phyloP scores from a whole-genome alignment of 2,888 invertebrate species.

The Hirtodrosophila alboralis region DNA sequence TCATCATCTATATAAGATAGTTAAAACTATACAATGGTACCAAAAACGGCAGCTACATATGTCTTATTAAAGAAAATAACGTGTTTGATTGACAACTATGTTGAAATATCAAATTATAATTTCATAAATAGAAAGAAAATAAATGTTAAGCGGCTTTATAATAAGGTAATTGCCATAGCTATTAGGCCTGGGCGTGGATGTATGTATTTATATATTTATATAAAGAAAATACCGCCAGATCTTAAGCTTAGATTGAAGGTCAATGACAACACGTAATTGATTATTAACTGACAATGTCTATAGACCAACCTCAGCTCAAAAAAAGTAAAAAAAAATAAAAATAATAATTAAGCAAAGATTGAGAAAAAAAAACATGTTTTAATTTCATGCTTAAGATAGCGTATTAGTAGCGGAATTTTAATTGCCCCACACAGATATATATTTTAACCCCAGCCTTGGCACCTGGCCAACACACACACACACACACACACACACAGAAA shows the following conservation, averaged over 20 bases:
- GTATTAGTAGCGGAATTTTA: conserved; percentile 69
- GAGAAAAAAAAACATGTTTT: conserved; percentile 74
- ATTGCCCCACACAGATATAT: too few relatives aligned
- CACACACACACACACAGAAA: conserved; percentile 21
- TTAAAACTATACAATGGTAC: conserved; percentile 39
- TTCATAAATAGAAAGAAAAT: conserved; percentile 68
- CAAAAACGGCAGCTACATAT: conserved; percentile 37
- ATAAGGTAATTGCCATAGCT: conserved; percentile 74
- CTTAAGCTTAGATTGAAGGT: conserved; percentile 67
- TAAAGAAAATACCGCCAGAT: conserved; percentile 38
- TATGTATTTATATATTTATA: conserved; percentile 2
- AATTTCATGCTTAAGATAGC: conserved; percentile 78
- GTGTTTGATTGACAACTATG: conserved; percentile 78
- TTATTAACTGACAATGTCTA: conserved; percentile 63
- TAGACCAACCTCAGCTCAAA: conserved; percentile 14
- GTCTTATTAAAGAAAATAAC: conserved; percentile 54
- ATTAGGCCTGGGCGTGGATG: conserved; percentile 73
- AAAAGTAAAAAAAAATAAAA: not conserved
- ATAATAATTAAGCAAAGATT: conserved; percentile 51
- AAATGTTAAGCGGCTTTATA: conserved; percentile 72
- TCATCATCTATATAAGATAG: too few relatives aligned
- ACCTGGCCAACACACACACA: conserved; percentile 25
- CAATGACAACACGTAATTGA: conserved; percentile 78
- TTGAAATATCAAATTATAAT: conserved; percentile 80
- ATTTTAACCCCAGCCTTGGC: conserved; percentile 47